Conservation (phyloP, 2,888 invertebrate species). For the Imbricaverruca yamaguchii region DNA sequence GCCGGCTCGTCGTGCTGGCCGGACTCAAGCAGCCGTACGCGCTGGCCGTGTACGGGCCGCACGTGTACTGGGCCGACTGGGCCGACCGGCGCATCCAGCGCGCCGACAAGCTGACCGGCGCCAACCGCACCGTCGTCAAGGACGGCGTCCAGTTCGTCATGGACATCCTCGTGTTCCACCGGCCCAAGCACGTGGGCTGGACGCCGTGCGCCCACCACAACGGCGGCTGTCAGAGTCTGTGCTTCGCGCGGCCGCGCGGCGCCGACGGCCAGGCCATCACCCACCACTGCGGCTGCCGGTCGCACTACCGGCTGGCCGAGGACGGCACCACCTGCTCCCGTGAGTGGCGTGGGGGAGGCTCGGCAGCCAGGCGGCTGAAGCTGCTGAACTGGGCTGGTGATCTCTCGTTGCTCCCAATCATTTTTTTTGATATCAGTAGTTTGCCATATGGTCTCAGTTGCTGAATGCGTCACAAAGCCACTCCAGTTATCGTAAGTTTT, state of each 20-base stretch:
- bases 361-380: conserved; percentile 34
- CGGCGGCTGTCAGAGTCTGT: conserved; percentile 76
- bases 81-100: conserved; percentile 72
- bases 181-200: conserved; percentile 51
- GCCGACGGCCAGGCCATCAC: conserved; percentile 35
- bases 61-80: conserved; percentile 90
- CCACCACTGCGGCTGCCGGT: conserved; percentile 66
- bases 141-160: conserved; percentile 53
- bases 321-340: conserved; percentile 67
- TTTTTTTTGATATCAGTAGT: too few species aligned
- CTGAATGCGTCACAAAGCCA: too few species aligned
- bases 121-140: conserved; percentile 59
- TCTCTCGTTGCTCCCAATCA: too few species aligned
- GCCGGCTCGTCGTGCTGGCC: conserved; percentile 45
- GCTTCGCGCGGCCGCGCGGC: conserved; percentile 59
- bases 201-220: conserved; percentile 70
- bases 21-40: conserved; percentile 66
- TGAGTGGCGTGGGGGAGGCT: conserved; percentile 42
- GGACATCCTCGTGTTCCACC: conserved; percentile 58
- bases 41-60: conserved; percentile 65
- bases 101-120: conserved; percentile 63
- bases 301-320: conserved; percentile 62
- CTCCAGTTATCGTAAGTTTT: too few species aligned
- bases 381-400: neutral
- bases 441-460: too few species aligned